Conservation (phyloP, 2,888 invertebrate genomes). For the Pammene aurita region DNA sequence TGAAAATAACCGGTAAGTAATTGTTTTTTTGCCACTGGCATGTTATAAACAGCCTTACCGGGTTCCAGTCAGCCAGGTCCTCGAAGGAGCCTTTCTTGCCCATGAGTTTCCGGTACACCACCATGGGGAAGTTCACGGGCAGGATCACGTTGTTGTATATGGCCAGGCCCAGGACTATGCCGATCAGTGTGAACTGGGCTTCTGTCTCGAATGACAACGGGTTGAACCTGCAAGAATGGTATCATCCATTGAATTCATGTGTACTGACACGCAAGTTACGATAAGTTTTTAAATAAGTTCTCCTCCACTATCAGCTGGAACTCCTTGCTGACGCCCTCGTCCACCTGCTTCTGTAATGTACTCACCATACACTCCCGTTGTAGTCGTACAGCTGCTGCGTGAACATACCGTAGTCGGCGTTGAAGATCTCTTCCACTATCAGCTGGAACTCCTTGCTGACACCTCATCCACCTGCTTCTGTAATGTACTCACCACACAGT, state of each 20-base stretch:
- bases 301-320: neutral
- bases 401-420: constrained; percentile 97
- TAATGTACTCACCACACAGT: too few species aligned
- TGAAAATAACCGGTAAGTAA: too few species aligned
- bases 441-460: too few species aligned
- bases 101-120: constrained; percentile 96
- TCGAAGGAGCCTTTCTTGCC: constrained; percentile 94
- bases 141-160: constrained; percentile 98
- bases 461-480: too few species aligned
- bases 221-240: constrained; percentile 90
- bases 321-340: too few species aligned
- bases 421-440: too few species aligned
- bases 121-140: constrained; percentile 97
- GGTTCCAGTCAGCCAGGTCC: constrained; percentile 95
- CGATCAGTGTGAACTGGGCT: constrained; percentile 96
- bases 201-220: constrained; percentile 96
- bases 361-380: constrained; percentile 86
- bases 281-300: too few species aligned
- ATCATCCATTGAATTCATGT: too few species aligned
- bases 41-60: constrained; percentile 78
- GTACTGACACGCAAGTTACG: too few species aligned
- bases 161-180: constrained; percentile 96
- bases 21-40: too few species aligned
- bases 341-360: neutral
- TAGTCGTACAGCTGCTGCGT: constrained; percentile 87